Base-by-base conservation (phyloP, 1,140 invertebrate species). In the Heterodera schachtii region DNA sequence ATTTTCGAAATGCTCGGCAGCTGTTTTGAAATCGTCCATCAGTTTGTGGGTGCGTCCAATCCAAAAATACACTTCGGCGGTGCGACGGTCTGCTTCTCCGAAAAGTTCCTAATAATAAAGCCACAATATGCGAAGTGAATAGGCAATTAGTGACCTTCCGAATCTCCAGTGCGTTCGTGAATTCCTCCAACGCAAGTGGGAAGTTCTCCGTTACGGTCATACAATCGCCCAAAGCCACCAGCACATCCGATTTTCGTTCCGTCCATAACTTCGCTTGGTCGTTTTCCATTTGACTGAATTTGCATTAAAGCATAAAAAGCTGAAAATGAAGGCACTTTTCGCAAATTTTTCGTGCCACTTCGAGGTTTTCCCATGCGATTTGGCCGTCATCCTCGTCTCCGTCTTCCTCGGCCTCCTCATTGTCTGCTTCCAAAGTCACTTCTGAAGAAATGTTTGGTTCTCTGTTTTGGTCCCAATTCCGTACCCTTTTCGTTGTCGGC, bases 271-370 rank as follows among this genome's bases (percentile, higher is more conserved):
- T 11, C 19, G 49, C 82, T 44, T 49, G 47, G 21, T 49, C 69
- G 31, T 11, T 9, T 4, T 19, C 21, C 31, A 11, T 71, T 71
- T 78, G 60, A 21, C 80, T 81, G 69, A 81, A 81, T n/a, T n/a
- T 5, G 3, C 1, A 44, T 7, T 57, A 19, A 57, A 19, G 19
- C 16, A 7, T n/a, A 3, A 41, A 69, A 69, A 8, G 8, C 21
- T 19, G 44, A 21, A 46, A 21, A 67, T 31, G 11, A 31, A 46
- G n/a, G 19, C 43, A 82, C 81, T 82, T 82, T n/a, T 82, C 81
- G 64, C 81, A 82, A 52, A 82, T 82, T 82, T 81, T 69, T 6
- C 81, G 81, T 52, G 81, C 81, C 21, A 82, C 67, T 67, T 82
- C 81, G 31, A 82, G 74, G 46, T 47, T 74, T 21, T 81, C 80